phyloP scores from a whole-genome alignment of 2,113 vertebrate genomes.

The Entosphenus tridentatus region DNA sequence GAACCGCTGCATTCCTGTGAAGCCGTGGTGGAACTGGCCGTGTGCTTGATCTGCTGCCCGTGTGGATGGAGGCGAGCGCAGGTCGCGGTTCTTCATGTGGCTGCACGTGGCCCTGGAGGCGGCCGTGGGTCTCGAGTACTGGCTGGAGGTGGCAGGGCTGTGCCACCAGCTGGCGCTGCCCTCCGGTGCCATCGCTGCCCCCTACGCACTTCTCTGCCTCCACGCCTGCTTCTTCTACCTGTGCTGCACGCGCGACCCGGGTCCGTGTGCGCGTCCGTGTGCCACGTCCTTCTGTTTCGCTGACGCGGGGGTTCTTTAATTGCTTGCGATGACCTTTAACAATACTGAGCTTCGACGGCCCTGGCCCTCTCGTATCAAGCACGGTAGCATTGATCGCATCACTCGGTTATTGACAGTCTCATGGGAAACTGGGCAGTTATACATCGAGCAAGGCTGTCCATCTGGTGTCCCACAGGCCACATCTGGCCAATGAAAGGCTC shows the following conservation, averaged over 20 bases:
- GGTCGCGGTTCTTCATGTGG: conserved; percentile 41
- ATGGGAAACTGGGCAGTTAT: background rate
- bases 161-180: conserved; percentile 51
- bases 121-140: conserved; percentile 49
- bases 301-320: background rate
- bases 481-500: too few relatives aligned
- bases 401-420: background rate
- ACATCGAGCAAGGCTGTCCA: too few relatives aligned
- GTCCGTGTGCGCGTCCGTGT: conserved; percentile 20
- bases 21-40: too few relatives aligned
- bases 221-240: conserved; percentile 40
- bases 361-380: background rate
- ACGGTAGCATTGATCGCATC: background rate
- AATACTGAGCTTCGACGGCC: background rate
- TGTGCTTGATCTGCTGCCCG: too few relatives aligned
- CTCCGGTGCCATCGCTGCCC: conserved; percentile 30
- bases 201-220: conserved; percentile 40
- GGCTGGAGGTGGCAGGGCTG: conserved; percentile 49
- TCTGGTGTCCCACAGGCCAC: too few relatives aligned
- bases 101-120: conserved; percentile 46
- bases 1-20: too few relatives aligned
- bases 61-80: conserved; percentile 14
- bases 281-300: background rate
- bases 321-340: background rate
- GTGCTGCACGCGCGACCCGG: conserved; percentile 47